A percentile compares a stretch with the other conserved stretches of the same genome.
Conservation (phyloP, 1,140 invertebrate genomes). For the Coptotermes formosanus region DNA sequence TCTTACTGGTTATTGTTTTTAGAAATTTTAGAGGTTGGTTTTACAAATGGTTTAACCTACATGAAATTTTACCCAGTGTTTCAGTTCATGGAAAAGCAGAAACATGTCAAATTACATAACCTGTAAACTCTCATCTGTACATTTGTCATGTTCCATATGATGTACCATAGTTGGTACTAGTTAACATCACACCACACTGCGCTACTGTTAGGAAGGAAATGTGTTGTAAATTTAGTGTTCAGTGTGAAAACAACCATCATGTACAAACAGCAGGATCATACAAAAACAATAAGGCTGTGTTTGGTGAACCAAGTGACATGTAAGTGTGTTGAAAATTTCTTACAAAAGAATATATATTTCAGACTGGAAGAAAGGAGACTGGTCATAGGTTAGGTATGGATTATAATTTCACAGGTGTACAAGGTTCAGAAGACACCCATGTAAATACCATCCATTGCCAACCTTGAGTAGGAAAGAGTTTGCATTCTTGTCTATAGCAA, state of each 20-base stretch:
- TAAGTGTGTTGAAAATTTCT: neutral
- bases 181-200: neutral
- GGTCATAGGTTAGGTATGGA: neutral
- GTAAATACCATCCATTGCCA: neutral
- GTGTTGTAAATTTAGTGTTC: neutral
- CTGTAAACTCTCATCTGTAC: neutral
- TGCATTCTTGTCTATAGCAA: neutral
- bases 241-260: neutral
- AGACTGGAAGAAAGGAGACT: neutral
- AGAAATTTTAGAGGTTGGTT: neutral
- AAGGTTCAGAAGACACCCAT: neutral
- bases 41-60: neutral
- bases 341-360: neutral
- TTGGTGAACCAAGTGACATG: neutral
- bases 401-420: neutral
- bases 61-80: neutral
- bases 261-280: constrained; percentile 9
- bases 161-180: neutral
- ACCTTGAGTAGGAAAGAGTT: neutral
- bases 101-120: neutral
- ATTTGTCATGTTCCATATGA: neutral
- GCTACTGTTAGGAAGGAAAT: neutral
- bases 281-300: neutral
- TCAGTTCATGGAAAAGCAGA: neutral
- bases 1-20: neutral